These are phyloP conservation scores for Anagyrus pseudococci DNA, from an alignment of 2,888 invertebrate species.

Conservation along the genomic window DNA sequence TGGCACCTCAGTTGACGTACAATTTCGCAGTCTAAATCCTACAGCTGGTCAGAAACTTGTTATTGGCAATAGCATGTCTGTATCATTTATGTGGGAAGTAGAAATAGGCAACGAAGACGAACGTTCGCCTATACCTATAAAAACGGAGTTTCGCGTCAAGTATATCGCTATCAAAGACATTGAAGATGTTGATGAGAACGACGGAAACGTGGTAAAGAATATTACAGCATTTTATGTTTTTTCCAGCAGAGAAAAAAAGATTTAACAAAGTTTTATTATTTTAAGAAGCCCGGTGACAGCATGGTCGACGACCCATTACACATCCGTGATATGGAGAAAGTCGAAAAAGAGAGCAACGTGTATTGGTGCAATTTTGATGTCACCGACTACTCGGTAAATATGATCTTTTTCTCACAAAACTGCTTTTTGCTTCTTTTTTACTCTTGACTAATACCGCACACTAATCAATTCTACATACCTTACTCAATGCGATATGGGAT, in stretches of 20 bases:
- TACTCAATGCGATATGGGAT: not conserved
- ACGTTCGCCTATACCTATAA: constrained; percentile 62
- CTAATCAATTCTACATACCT: not conserved
- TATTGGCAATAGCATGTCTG: constrained; percentile 77
- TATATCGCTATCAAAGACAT: constrained; percentile 63
- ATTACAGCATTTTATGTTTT: not conserved
- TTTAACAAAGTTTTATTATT: not conserved
- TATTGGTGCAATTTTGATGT: constrained; percentile 78
- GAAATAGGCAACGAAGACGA: constrained; percentile 57
- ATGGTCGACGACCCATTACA: constrained; percentile 58
- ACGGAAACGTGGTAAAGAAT: constrained; percentile 13
- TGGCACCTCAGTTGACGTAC: constrained; percentile 69
- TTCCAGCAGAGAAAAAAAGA: not conserved
- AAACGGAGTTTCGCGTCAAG: constrained; percentile 70
- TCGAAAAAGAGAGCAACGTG: constrained; percentile 52
- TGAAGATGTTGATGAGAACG: constrained; percentile 50
- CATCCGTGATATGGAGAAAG: constrained; percentile 63
- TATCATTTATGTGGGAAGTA: constrained; percentile 85
- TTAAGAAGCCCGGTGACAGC: constrained; percentile 12
- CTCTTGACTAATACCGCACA: not conserved
- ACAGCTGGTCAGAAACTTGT: constrained; percentile 68
- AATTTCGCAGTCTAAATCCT: constrained; percentile 73
- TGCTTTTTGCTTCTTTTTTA: not conserved
- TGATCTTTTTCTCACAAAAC: not conserved
- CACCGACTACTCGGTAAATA: constrained; percentile 75